phyloP scores from a whole-genome alignment of 2,797 vertebrate genomes.

The Acipenser ruthenus region DNA sequence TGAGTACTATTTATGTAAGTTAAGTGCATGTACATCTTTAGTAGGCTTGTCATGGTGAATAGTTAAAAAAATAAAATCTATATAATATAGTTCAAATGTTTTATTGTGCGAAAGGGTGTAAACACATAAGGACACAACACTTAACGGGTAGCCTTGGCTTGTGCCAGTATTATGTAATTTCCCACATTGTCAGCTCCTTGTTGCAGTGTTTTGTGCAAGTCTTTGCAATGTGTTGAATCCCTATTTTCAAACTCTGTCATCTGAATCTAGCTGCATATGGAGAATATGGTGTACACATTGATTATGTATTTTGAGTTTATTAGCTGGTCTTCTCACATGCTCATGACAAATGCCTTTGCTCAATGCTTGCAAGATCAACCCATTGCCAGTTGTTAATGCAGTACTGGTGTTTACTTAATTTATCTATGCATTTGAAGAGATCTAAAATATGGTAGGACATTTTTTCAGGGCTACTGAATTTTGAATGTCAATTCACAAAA shows the following conservation, averaged over 20 bases:
- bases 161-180: conserved; percentile 50
- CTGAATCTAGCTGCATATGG: conserved; percentile 8
- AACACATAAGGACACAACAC: conserved; percentile 22
- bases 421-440: conserved; percentile 86
- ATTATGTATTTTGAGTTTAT: conserved; percentile 42
- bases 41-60: conserved; percentile 14
- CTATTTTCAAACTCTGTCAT: conserved; percentile 24
- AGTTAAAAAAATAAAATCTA: background rate
- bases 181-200: conserved; percentile 47
- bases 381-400: conserved; percentile 70
- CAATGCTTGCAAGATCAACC: conserved; percentile 53
- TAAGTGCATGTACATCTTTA: conserved; percentile 20
- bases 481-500: conserved; percentile 33
- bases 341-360: conserved; percentile 53
- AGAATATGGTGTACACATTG: background rate
- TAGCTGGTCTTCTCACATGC: conserved; percentile 45
- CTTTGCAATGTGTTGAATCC: conserved; percentile 32
- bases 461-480: conserved; percentile 44
- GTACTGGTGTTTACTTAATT: conserved; percentile 76
- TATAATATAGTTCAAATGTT: background rate
- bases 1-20: conserved; percentile 22
- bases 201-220: conserved; percentile 53
- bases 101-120: conserved; percentile 7
- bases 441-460: conserved; percentile 53
- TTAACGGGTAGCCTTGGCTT: conserved; percentile 50